These are phyloP conservation scores for Meloidogyne exigua DNA, from an alignment of 1,140 invertebrate species.

Conservation along the genomic window DNA sequence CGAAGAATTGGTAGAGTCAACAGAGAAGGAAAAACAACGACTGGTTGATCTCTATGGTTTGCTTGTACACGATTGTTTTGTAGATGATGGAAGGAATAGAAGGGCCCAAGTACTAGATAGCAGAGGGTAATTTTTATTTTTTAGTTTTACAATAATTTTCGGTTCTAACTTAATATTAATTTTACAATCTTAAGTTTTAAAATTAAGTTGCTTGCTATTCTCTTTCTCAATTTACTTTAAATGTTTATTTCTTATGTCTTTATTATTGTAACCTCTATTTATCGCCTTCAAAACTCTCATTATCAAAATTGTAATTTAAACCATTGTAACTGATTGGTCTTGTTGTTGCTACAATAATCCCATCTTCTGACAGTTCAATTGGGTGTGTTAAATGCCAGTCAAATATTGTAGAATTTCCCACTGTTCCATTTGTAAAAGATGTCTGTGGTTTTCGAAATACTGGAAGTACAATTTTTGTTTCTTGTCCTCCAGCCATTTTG, in stretches of 20 bases:
- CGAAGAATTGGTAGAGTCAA: conserved; percentile 2
- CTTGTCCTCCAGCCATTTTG: background rate
- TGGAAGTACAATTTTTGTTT: conserved; percentile 1
- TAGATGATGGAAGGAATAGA: conserved; percentile 31
- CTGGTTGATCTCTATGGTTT: conserved; percentile 26
- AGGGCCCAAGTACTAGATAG: conserved; percentile 28
- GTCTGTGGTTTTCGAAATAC: background rate
- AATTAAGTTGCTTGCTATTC: background rate
- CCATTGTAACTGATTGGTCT: background rate
- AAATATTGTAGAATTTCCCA: background rate
- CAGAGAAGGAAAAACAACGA: background rate
- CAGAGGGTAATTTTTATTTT: conserved; percentile 20
- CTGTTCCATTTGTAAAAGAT: background rate
- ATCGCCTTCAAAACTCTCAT: background rate
- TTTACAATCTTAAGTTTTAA: background rate
- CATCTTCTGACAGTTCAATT: background rate
- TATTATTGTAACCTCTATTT: background rate
- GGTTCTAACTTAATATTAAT: too few relatives aligned
- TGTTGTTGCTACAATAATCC: background rate
- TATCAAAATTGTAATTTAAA: background rate
- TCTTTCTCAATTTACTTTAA: background rate
- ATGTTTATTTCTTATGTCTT: background rate
- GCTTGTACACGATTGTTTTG: conserved; percentile 36
- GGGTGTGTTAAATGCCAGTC: background rate
- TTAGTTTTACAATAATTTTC: background rate